These are phyloP conservation scores for Stenodera caucasica DNA, from an alignment of 2,888 invertebrate genomes.

Conservation along the genomic window DNA sequence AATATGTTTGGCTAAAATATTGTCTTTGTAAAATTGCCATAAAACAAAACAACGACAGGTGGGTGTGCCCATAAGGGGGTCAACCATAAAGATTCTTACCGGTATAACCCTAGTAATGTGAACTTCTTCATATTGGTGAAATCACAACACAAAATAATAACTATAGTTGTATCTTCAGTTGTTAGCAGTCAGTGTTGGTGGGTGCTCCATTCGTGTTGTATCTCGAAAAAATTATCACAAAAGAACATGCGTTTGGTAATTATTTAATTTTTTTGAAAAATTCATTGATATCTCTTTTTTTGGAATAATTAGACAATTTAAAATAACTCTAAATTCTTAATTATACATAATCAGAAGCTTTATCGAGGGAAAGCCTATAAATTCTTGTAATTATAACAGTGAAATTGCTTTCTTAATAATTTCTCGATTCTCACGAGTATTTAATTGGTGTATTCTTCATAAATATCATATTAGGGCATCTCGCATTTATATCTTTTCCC, in stretches of 20 bases:
- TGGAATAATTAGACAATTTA: too few species aligned
- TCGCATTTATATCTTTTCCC: too few species aligned
- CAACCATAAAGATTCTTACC: conserved; percentile 14
- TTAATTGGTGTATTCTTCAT: conserved; percentile 1
- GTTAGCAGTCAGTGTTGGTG: conserved; percentile 23
- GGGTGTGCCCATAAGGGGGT: conserved; percentile 26
- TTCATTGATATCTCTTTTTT: not conserved
- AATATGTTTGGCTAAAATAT: not conserved
- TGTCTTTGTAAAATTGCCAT: not conserved
- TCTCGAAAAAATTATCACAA: too few species aligned
- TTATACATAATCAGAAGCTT: not conserved
- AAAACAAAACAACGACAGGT: not conserved
- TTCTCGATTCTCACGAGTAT: conserved; percentile 15
- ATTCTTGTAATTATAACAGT: conserved; percentile 19
- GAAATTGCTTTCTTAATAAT: conserved; percentile 18
- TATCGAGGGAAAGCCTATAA: conserved; percentile 6
- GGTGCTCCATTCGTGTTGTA: conserved; percentile 19
- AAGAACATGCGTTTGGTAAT: too few species aligned
- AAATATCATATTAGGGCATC: not conserved
- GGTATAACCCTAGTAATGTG: conserved; percentile 1
- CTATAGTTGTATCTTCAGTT: conserved; percentile 21
- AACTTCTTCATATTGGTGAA: conserved; percentile 24
- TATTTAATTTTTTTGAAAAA: too few species aligned
- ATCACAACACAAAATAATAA: conserved; percentile 13
- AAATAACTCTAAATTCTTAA: not conserved